phyloP scores from a whole-genome alignment of 2,888 invertebrate species.

The Marasmarcha lunaedactyla region DNA sequence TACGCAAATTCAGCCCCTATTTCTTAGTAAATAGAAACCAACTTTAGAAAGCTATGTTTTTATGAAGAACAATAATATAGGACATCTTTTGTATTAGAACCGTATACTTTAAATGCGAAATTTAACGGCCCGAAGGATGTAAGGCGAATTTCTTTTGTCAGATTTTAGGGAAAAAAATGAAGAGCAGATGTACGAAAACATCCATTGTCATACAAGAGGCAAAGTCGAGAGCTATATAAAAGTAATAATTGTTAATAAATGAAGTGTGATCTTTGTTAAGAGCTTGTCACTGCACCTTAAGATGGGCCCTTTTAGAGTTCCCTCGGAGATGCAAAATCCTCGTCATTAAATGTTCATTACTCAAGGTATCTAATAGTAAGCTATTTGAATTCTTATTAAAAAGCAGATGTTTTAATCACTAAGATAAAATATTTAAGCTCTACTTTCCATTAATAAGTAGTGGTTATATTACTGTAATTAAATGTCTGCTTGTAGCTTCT shows the following conservation, averaged over 20 bases:
- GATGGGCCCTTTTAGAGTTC: too few relatives aligned
- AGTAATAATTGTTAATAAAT: conserved; percentile 13
- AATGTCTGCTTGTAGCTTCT: too few relatives aligned
- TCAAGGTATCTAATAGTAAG: too few relatives aligned
- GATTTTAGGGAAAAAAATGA: conserved; percentile 7
- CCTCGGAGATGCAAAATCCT: too few relatives aligned
- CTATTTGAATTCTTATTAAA: too few relatives aligned
- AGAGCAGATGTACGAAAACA: conserved; percentile 1
- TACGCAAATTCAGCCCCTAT: background rate
- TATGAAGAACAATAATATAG: background rate
- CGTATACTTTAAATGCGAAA: conserved; percentile 3
- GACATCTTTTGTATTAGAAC: background rate
- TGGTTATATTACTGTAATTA: too few relatives aligned
- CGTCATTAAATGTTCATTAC: too few relatives aligned
- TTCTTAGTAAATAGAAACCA: background rate
- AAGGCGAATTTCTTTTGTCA: conserved; percentile 8
- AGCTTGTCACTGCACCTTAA: too few relatives aligned
- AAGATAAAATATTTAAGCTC: too few relatives aligned
- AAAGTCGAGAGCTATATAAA: conserved; percentile 10
- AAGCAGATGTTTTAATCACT: too few relatives aligned
- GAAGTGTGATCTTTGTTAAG: conserved; percentile 7
- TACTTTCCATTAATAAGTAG: too few relatives aligned
- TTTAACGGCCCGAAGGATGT: conserved; percentile 11
- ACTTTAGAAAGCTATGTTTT: background rate
- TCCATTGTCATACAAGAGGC: conserved; percentile 8